These are phyloP conservation scores for Gymnogyps californianus DNA, from an alignment of 2,113 vertebrate species.

Conservation along the genomic window DNA sequence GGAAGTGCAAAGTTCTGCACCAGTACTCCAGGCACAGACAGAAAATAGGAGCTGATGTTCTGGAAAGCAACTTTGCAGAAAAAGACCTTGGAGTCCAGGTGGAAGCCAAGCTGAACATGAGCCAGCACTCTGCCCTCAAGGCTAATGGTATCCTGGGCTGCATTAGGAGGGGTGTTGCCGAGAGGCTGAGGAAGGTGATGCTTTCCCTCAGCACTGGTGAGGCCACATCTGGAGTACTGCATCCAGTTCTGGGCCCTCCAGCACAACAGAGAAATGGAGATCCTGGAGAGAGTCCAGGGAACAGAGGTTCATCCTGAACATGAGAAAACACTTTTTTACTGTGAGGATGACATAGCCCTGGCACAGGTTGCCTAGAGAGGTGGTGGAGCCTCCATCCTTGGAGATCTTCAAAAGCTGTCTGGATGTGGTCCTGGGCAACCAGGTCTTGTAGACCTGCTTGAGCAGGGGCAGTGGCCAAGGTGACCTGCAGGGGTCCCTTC, in stretches of 20 bases:
- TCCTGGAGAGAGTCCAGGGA: not conserved
- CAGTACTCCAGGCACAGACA: not conserved
- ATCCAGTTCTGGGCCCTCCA: not conserved
- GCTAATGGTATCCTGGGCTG: not conserved
- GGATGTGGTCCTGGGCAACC: fast-evolving
- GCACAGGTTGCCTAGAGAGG: not conserved
- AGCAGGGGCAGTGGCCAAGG: not conserved
- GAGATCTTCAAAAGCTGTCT: not conserved
- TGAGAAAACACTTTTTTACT: not conserved
- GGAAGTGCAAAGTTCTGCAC: not conserved
- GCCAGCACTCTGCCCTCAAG: not conserved
- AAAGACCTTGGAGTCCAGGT: not conserved
- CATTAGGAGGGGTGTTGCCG: not conserved
- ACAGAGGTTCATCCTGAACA: not conserved
- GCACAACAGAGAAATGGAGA: not conserved
- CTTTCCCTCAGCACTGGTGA: not conserved
- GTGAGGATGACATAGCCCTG: not conserved
- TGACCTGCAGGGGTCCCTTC: not conserved
- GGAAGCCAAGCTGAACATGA: not conserved
- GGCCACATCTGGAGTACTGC: not conserved
- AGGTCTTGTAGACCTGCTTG: not conserved
- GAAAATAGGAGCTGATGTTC: not conserved
- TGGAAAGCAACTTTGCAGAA: not conserved
- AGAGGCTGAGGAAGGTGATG: not conserved
- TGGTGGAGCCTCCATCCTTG: not conserved